Base-by-base conservation (phyloP, 2,888 invertebrate genomes). In the Entomobrya multifasciata region DNA sequence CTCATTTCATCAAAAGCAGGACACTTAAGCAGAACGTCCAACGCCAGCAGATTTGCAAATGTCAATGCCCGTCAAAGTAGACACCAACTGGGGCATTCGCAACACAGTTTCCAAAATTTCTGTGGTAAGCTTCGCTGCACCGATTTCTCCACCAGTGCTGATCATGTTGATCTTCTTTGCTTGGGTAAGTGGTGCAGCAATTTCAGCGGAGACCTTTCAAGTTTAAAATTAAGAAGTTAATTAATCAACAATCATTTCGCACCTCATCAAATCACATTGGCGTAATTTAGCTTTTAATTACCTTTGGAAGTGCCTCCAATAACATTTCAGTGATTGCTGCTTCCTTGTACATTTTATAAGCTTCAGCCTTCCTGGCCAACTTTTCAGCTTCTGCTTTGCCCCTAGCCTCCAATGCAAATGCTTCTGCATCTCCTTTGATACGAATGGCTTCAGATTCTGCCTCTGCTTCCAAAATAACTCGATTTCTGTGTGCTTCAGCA, bases 321-420 rank as follows among this genome's bases (percentile, higher is more conserved):
- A 98, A 95, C 98, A 99, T 99, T 92, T 99, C 98, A 87, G 97
- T 95, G 96, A 98, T 97, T 13, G 98, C 98, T 44, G 98, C 98
- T 77, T 96, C 97, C 90, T 98, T 97, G 93, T 99, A 99, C 92
- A 98, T 98, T 92, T 96, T 96, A 96, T 96, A 99, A 17, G 99
- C 99, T 91, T 98, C 98, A 0, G 98, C 99, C 92, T 99, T 99
- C 93, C 97, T 97, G 0, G 96, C 95, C 97, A 99, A 98, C 93
- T 98, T 98, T 93, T 97, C 98, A 0, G 98, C 98, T 92, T 99
- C 99, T 1, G 99, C 99, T 90, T 95, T 96, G 0, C 98, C 99
- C 93, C 97, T 98, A 0, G 97, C 98, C 91, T 97, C 96, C 92
- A 99, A 96, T 27, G 99, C 97, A 93, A 95, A 98, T 0, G 99